A percentile compares a stretch with the other conserved stretches of the same genome.
Conservation (phyloP, 2,888 invertebrate genomes). For the Neoascia interrupta region DNA sequence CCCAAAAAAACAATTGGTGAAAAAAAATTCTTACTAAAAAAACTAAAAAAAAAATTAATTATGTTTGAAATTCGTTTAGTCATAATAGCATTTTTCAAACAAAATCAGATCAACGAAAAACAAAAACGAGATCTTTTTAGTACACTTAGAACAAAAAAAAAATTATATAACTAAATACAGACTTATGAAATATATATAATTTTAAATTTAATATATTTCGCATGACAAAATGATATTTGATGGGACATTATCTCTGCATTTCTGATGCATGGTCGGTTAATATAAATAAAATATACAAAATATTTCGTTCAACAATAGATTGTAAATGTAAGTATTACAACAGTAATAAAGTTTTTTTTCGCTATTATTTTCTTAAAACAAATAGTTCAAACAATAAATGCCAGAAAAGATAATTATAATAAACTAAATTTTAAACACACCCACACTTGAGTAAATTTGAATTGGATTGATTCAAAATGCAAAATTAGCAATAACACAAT, state of each 20-base stretch:
- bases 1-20: conserved; percentile 21
- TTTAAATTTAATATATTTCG: conserved; percentile 70
- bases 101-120: conserved; percentile 9
- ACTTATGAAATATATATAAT: conserved; percentile 64
- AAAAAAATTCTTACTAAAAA: conserved; percentile 1
- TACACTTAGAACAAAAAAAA: conserved; percentile 46
- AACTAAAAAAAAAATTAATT: not conserved
- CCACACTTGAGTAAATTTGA: conserved; percentile 5
- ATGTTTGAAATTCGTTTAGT: not conserved
- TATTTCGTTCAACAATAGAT: conserved; percentile 71
- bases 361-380: conserved; percentile 34
- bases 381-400: conserved; percentile 56
- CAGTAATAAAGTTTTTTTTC: conserved; percentile 40
- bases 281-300: conserved; percentile 62
- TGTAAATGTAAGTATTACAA: conserved; percentile 73
- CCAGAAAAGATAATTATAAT: conserved; percentile 30
- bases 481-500: conserved; percentile 34
- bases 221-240: conserved; percentile 72
- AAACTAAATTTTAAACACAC: too few species aligned
- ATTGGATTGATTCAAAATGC: conserved; percentile 26
- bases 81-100: conserved; percentile 7
- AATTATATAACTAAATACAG: conserved; percentile 21
- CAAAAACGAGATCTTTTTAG: conserved; percentile 1
- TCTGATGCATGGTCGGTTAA: conserved; percentile 71
- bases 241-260: conserved; percentile 70